Base-by-base conservation (phyloP, 1,140 invertebrate genomes). In the Spodoptera frugiperda region DNA sequence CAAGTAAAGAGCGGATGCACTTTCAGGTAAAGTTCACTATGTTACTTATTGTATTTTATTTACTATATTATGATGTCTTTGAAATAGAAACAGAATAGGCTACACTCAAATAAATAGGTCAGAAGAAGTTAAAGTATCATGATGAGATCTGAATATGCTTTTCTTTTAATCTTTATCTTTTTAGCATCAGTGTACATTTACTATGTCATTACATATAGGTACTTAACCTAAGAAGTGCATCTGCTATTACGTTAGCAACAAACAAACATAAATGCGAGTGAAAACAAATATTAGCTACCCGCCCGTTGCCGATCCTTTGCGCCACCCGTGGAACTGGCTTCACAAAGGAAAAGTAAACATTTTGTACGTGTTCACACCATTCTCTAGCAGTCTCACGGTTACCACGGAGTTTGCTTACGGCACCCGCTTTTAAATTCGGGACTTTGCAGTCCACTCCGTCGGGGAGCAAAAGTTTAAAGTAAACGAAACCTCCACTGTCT, bases 271-370 rank as follows among this genome's bases (percentile, higher is more conserved):
- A 49, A 67, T 67, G 44, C 44, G 44, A 70, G 49, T 55, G 44
- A 57, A 53, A 17, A 19, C 53, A 72, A 72, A 72, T 39, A 46
- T 57, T 57, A 10, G 17, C 21, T 21, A 44, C 11, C 19, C 63
- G 75, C 68, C 74, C 10, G 14, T 30, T 11, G 68, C 54, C 25
- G 39, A 53, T 76, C 25, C 25, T 73, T 76, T 76, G 57, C 49
- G 33, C 73, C 54, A 61, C 39, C 51, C 25, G 30, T 15, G 21
- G 63, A 79, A 79, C 72, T 77, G 57, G 70, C 57, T 79, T 65
- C 67, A 79, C 78, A 77, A 78, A 73, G 76, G 71, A 76, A 77
- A 82, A 54, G 79, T 74, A 84, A 86, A 86, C 82, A 84, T 83
- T 79, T 61, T 73, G 57, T 78, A 78, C 78, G 81, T 82, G 81